Evolutionary conservation across 2,888 invertebrate genomes (phyloP).

Genomic region (Epinotia bilunana): DNA sequence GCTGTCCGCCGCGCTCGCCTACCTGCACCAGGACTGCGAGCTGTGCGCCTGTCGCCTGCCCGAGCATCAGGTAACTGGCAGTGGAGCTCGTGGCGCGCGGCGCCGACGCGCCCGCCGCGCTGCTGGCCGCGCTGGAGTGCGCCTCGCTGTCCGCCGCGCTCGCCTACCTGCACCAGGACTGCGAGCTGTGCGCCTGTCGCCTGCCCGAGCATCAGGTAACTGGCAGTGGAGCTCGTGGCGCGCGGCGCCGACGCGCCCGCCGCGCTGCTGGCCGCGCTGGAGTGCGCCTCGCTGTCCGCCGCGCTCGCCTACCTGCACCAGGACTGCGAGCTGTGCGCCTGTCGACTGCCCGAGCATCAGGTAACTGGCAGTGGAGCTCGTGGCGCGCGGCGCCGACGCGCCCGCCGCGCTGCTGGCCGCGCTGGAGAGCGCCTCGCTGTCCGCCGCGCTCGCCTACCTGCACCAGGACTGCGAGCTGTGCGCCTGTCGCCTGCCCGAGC

Average conservation of each 20-base stretch:
- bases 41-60: constrained; percentile 94
- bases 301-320: neutral
- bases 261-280: neutral
- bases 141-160: constrained; percentile 91
- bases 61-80: constrained; percentile 92
- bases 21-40: constrained; percentile 96
- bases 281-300: neutral
- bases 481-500: too few relatives aligned
- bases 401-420: too few relatives aligned
- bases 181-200: constrained; percentile 94
- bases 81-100: constrained; percentile 92
- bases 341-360: too few relatives aligned
- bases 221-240: too few relatives aligned
- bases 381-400: too few relatives aligned
- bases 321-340: too few relatives aligned
- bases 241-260: constrained; percentile 55
- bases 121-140: constrained; percentile 94
- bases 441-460: too few relatives aligned
- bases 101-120: constrained; percentile 90
- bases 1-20: constrained; percentile 91
- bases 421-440: too few relatives aligned
- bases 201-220: constrained; percentile 92
- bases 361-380: too few relatives aligned
- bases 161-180: constrained; percentile 94
- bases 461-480: too few relatives aligned